These are phyloP conservation scores for Myripristis murdjan DNA, from an alignment of 2,797 vertebrate species.

Conservation along the genomic window DNA sequence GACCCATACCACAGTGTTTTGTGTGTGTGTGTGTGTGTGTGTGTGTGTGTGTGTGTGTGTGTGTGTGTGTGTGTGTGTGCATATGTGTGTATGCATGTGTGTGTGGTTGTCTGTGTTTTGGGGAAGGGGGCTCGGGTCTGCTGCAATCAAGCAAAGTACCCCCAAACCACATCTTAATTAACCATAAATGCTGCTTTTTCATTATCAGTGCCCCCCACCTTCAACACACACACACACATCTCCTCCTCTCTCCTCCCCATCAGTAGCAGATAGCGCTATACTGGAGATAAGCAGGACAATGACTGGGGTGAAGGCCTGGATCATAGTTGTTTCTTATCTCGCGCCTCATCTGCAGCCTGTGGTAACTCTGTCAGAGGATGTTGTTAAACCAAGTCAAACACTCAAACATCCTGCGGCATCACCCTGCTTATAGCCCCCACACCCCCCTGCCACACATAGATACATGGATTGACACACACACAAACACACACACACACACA, in stretches of 20 bases:
- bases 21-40: no score
- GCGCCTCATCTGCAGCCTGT: conserved; percentile 82
- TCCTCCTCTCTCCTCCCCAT: conserved; percentile 68
- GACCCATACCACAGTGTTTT: background rate
- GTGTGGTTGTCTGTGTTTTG: background rate
- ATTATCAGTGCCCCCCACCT: conserved; percentile 58
- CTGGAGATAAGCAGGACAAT: conserved; percentile 86
- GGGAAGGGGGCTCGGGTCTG: background rate
- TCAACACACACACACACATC: conserved; percentile 41
- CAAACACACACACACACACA: conserved; percentile 41
- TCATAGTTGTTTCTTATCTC: conserved; percentile 83
- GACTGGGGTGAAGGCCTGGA: conserved; percentile 75
- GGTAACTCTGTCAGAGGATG: conserved; percentile 86
- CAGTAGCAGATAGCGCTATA: conserved; percentile 76
- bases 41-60: no score
- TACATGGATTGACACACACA: no score
- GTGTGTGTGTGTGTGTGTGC: background rate
- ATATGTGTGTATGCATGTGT: background rate
- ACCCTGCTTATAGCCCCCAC: conserved; percentile 51
- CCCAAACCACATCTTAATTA: conserved; percentile 48
- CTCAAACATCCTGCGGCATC: conserved; percentile 87
- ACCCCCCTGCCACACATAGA: background rate
- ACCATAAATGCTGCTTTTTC: conserved; percentile 50
- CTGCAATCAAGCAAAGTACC: conserved; percentile 8
- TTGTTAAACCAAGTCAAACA: conserved; percentile 89